Percentiles rank a stretch among this genome's conserved stretches.
Evolutionary conservation across 2,113 vertebrate species (phyloP).

Genomic region (Saguinus midas): DNA sequence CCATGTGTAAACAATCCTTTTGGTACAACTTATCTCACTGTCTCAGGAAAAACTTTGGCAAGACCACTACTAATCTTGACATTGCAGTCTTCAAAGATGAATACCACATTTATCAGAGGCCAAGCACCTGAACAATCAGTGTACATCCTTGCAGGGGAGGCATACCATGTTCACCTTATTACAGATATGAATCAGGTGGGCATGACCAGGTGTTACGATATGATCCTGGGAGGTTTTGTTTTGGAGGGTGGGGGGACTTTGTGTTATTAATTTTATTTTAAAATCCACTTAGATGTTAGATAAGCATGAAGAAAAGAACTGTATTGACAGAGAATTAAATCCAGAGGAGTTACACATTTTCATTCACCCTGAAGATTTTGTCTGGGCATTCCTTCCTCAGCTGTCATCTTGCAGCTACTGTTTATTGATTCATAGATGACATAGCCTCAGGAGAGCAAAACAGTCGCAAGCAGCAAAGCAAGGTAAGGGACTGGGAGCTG

Average conservation of each 20-base stretch:
- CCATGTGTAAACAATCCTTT: background rate
- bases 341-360: background rate
- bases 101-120: background rate
- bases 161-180: background rate
- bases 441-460: slow-evolving; percentile 67
- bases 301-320: background rate
- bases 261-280: slow-evolving; percentile 49
- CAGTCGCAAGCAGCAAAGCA: slow-evolving; percentile 18
- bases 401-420: slow-evolving; percentile 29
- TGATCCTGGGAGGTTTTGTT: background rate
- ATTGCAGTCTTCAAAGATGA: background rate
- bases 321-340: background rate
- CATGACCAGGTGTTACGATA: background rate
- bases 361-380: slow-evolving; percentile 38
- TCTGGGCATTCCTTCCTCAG: background rate
- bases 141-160: background rate
- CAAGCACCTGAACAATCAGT: background rate
- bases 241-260: background rate
- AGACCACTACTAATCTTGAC: background rate
- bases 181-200: background rate
- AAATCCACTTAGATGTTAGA: background rate
- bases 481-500: background rate
- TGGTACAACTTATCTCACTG: background rate
- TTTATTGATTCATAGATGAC: slow-evolving; percentile 59
- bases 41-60: background rate